These are phyloP conservation scores for Synaphobranchus kaupii DNA, from an alignment of 2,797 vertebrate genomes.

Conservation along the genomic window DNA sequence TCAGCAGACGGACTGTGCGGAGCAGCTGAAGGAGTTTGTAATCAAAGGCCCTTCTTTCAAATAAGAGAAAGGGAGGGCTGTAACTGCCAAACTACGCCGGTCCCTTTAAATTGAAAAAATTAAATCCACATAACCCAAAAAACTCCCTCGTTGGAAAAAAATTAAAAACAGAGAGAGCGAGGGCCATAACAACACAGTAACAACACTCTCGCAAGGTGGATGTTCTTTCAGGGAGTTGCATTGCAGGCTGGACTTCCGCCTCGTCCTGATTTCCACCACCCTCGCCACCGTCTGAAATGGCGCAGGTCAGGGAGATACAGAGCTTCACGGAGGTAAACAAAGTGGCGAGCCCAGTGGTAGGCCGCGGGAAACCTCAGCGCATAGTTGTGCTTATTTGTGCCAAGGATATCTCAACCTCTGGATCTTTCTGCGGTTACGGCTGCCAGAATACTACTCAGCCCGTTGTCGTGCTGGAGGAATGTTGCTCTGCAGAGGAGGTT, in stretches of 20 bases:
- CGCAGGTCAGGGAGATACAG: background rate
- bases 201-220: background rate
- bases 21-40: background rate
- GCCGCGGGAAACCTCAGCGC: background rate
- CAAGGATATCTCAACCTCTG: slow-evolving; percentile 9
- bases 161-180: slow-evolving; percentile 15
- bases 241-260: slow-evolving; percentile 13
- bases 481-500: slow-evolving; percentile 12
- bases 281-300: background rate
- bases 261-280: background rate
- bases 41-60: background rate
- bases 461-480: background rate
- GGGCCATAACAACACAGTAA: background rate
- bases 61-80: background rate
- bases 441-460: background rate
- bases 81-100: background rate
- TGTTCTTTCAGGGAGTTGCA: slow-evolving; percentile 10
- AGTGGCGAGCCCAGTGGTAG: background rate
- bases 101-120: background rate
- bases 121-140: slow-evolving; percentile 19
- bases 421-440: background rate
- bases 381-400: background rate
- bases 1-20: background rate
- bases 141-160: background rate
- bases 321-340: background rate